Conservation (phyloP, 2,113 vertebrate species). For the Engystomops pustulosus region DNA sequence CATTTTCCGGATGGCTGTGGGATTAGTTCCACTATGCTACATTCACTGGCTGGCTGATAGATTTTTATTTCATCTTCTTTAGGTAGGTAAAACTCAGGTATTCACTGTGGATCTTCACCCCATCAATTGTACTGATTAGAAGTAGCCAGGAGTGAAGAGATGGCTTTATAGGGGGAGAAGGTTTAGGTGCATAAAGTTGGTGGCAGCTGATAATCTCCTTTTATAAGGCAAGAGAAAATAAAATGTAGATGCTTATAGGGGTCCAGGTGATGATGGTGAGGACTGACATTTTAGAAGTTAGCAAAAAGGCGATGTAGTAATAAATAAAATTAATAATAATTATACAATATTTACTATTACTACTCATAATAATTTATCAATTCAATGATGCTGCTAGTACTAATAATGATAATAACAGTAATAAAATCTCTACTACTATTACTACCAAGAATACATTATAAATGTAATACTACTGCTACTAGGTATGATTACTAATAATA, state of each 20-base stretch:
- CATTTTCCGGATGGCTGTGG: not conserved
- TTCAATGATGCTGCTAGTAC: too few species aligned
- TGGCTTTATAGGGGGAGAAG: not conserved
- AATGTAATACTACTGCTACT: too few species aligned
- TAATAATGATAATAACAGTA: too few species aligned
- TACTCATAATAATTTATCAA: too few species aligned
- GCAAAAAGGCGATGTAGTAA: not conserved
- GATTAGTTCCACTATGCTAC: conserved; percentile 5
- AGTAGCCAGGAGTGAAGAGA: not conserved
- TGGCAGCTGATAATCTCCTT: not conserved
- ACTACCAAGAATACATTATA: too few species aligned
- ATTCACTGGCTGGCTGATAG: not conserved
- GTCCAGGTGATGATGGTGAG: too few species aligned
- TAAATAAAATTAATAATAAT: too few species aligned
- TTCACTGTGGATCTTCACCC: not conserved
- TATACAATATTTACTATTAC: too few species aligned
- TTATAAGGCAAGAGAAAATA: too few species aligned
- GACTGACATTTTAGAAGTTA: not conserved
- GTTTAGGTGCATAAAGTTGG: not conserved
- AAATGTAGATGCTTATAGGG: too few species aligned
- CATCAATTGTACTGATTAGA: not conserved
- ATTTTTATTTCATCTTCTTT: conserved; percentile 15
- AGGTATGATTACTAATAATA: too few species aligned
- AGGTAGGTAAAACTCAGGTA: conserved; percentile 1
- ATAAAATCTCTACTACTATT: too few species aligned